phyloP scores from a whole-genome alignment of 2,797 vertebrate genomes.

The Phaenicophaeus curvirostris region DNA sequence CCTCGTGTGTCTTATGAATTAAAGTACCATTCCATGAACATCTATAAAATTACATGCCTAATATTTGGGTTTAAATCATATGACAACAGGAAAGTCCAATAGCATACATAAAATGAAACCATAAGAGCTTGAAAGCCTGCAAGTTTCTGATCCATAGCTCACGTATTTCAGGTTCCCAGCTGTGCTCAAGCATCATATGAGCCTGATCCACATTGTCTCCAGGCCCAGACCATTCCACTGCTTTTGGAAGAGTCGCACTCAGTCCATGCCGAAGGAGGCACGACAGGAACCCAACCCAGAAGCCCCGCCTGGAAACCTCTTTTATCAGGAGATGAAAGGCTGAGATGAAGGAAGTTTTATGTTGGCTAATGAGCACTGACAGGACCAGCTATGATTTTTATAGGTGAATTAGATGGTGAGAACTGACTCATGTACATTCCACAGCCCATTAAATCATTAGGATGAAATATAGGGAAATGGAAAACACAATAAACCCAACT shows the following conservation, averaged over 20 bases:
- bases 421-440: neutral
- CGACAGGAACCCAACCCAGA: neutral
- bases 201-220: neutral
- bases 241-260: neutral
- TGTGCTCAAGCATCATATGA: neutral
- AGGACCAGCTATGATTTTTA: neutral
- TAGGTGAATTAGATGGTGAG: neutral
- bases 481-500: neutral
- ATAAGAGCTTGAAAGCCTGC: neutral
- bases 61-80: neutral
- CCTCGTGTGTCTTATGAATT: neutral
- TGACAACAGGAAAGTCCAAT: neutral
- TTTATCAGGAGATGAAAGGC: neutral
- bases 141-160: neutral
- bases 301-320: neutral
- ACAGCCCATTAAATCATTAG: neutral
- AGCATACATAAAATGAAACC: neutral
- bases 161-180: neutral
- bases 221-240: neutral
- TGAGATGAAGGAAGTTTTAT: neutral
- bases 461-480: neutral
- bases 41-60: neutral
- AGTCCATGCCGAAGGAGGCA: neutral
- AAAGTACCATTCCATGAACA: neutral
- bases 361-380: slow-evolving; percentile 6